phyloP scores from a whole-genome alignment of 2,888 invertebrate species.

The Platycnemis pennipes region DNA sequence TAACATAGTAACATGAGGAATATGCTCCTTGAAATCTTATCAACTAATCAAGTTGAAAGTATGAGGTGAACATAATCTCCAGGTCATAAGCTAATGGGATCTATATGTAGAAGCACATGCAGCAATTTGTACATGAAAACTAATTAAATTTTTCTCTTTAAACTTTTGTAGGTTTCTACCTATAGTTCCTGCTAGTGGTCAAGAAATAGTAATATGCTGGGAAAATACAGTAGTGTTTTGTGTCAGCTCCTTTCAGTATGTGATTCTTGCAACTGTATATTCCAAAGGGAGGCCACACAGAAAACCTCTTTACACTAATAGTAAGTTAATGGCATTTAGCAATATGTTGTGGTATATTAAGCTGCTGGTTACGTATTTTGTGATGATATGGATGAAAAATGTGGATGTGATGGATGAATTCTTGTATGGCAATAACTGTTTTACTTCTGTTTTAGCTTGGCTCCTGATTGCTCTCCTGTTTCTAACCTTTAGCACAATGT shows the following conservation, averaged over 20 bases:
- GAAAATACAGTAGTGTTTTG: slow-evolving; percentile 90
- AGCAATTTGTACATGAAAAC: too few species aligned
- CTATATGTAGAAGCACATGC: too few species aligned
- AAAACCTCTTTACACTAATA: slow-evolving; percentile 85
- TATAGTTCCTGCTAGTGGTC: slow-evolving; percentile 79
- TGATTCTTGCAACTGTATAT: slow-evolving; percentile 88
- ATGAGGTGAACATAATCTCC: too few species aligned
- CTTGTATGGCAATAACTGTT: slow-evolving; percentile 70
- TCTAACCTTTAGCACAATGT: slow-evolving; percentile 77
- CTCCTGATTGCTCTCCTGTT: slow-evolving; percentile 23
- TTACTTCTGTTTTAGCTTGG: slow-evolving; percentile 79
- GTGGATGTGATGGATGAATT: not conserved
- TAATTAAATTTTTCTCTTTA: slow-evolving; percentile 40
- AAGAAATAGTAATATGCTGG: slow-evolving; percentile 84
- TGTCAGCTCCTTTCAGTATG: slow-evolving; percentile 89
- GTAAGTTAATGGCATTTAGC: slow-evolving; percentile 78
- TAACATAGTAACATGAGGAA: too few species aligned
- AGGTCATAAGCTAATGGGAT: too few species aligned
- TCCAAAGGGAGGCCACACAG: slow-evolving; percentile 90
- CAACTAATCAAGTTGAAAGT: too few species aligned
- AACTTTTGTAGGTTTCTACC: slow-evolving; percentile 79
- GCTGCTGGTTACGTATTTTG: not conserved
- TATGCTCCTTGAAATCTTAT: too few species aligned
- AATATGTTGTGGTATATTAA: not conserved
- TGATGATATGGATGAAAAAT: not conserved